Evolutionary conservation across 2,113 vertebrate genomes (phyloP).

Genomic region (Rhadina sibilatrix): DNA sequence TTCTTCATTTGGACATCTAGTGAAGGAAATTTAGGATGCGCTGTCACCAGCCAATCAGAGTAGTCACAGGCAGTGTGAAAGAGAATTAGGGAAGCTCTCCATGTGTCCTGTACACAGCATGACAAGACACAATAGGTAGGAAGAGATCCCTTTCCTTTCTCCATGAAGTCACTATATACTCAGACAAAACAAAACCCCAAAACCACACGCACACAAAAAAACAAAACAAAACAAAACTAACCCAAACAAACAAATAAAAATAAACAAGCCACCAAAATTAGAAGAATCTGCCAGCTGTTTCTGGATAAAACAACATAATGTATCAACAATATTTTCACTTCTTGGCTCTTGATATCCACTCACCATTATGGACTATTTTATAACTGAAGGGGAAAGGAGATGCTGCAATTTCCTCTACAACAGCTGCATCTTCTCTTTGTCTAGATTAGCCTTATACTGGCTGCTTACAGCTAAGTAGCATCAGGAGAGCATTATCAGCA

Average conservation of each 20-base stretch:
- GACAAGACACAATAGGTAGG: background rate
- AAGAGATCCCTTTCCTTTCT: background rate
- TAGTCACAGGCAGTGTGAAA: background rate
- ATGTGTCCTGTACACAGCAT: rapidly evolving
- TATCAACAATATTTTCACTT: background rate
- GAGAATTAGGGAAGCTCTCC: background rate
- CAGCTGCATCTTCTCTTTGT: background rate
- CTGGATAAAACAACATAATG: background rate
- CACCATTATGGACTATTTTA: background rate
- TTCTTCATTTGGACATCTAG: background rate
- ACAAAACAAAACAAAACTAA: background rate
- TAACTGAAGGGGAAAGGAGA: background rate
- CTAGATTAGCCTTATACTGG: background rate
- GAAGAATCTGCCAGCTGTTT: background rate
- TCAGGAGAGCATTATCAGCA: background rate
- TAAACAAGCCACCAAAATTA: background rate
- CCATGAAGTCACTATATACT: background rate
- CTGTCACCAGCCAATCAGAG: background rate
- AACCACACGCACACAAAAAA: background rate
- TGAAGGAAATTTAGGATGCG: background rate
- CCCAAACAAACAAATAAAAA: background rate
- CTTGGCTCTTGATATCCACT: background rate
- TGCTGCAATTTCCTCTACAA: background rate
- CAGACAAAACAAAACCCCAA: background rate
- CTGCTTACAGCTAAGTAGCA: background rate